These are phyloP conservation scores for Lanius collurio DNA, from an alignment of 2,113 vertebrate genomes.

Conservation along the genomic window DNA sequence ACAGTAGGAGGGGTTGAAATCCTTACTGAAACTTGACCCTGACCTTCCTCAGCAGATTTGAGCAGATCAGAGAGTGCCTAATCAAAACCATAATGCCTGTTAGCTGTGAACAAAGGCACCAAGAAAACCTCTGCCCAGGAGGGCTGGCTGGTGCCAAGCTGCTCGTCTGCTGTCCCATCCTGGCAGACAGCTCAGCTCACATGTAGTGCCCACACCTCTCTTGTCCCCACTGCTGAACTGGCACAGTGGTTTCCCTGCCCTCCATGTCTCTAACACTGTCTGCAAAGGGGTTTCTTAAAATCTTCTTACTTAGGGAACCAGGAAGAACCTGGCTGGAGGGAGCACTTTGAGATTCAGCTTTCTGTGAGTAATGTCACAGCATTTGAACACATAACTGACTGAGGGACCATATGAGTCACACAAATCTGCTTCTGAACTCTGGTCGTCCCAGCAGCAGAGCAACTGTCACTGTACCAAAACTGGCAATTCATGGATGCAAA, in stretches of 20 bases:
- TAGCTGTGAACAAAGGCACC: background rate
- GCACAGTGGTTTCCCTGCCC: background rate
- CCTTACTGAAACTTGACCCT: background rate
- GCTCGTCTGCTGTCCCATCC: background rate
- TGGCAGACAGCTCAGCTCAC: background rate
- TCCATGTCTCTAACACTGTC: accelerated
- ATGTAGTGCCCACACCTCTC: background rate
- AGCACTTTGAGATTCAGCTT: background rate
- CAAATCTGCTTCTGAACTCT: background rate
- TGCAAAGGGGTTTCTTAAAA: background rate
- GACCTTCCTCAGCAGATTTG: background rate
- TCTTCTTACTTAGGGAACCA: background rate
- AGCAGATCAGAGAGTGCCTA: background rate
- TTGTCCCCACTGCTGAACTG: background rate
- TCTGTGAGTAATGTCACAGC: background rate
- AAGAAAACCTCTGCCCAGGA: background rate
- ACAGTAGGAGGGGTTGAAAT: background rate
- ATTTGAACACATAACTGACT: accelerated
- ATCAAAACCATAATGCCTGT: background rate
- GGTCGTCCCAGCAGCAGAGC: background rate
- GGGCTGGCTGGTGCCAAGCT: background rate
- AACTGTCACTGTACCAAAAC: background rate
- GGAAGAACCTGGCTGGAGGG: background rate
- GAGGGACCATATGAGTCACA: accelerated
- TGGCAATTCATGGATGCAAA: background rate